Conservation (phyloP, 1,140 invertebrate genomes). For the Magallana ariakensis region DNA sequence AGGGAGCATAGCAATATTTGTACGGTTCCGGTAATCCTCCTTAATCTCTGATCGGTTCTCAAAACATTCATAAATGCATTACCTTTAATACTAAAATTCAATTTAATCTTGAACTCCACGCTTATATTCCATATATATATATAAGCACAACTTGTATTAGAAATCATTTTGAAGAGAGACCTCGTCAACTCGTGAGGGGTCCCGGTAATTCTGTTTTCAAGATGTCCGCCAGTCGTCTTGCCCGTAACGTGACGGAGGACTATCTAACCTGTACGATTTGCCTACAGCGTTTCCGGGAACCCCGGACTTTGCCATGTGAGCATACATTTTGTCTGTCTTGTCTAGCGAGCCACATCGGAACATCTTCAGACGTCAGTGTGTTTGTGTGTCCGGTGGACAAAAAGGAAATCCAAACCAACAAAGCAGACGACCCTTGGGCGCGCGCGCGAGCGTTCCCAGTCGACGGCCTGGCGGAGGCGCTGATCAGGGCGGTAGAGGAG, state of each 20-base stretch:
- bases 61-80: too few relatives aligned
- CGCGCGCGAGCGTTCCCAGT: constrained; percentile 43
- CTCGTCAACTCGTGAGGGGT: too few relatives aligned
- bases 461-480: constrained; percentile 19
- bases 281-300: constrained; percentile 52
- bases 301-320: constrained; percentile 53
- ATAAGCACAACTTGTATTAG: too few relatives aligned
- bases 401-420: constrained; percentile 36
- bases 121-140: too few relatives aligned
- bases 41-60: too few relatives aligned
- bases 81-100: too few relatives aligned
- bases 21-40: too few relatives aligned
- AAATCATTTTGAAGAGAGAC: too few relatives aligned
- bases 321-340: constrained; percentile 55
- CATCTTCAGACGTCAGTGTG: constrained; percentile 1
- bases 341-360: constrained; percentile 53
- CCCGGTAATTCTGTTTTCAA: neutral
- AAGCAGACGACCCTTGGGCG: constrained; percentile 45
- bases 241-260: constrained; percentile 54
- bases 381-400: constrained; percentile 55
- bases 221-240: constrained; percentile 46
- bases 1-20: too few relatives aligned
- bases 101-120: too few relatives aligned
- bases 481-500: constrained; percentile 47
- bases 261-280: constrained; percentile 57